Conservation (phyloP, 2,113 vertebrate species). For the Lophius piscatorius region DNA sequence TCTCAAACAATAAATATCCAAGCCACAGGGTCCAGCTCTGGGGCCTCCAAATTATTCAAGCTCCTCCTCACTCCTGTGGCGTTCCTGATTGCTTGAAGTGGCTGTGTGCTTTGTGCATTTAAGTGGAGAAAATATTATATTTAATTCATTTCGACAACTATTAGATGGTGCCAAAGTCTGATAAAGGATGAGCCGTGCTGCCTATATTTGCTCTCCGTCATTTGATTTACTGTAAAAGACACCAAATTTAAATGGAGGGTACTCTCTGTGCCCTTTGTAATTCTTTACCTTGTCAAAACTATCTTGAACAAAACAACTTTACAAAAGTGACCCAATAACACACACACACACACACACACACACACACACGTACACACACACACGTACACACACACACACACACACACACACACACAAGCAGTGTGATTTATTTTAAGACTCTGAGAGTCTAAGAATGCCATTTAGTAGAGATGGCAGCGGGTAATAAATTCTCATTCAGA, state of each 20-base stretch:
- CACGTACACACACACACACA: slow-evolving; percentile 5
- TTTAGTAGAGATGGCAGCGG: slow-evolving; percentile 80
- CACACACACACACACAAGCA: slow-evolving; percentile 9
- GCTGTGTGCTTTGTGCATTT: not conserved
- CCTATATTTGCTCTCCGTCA: slow-evolving; percentile 12
- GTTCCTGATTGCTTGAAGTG: slow-evolving; percentile 12
- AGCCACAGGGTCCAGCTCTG: slow-evolving; percentile 19
- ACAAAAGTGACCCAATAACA: slow-evolving; percentile 56
- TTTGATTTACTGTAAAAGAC: slow-evolving; percentile 34
- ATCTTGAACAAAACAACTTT: slow-evolving; percentile 45
- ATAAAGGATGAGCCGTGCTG: not conserved
- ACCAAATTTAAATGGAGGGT: not conserved
- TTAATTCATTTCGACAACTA: slow-evolving; percentile 12
- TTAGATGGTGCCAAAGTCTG: slow-evolving; percentile 12
- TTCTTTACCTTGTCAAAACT: slow-evolving; percentile 40
- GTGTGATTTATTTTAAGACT: slow-evolving; percentile 78
- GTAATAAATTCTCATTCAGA: slow-evolving; percentile 84
- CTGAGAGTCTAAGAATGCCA: slow-evolving; percentile 74
- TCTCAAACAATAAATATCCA: slow-evolving; percentile 31
- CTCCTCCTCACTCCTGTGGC: not conserved
- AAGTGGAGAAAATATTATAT: slow-evolving; percentile 2
- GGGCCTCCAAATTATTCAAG: slow-evolving; percentile 21
- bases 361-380: slow-evolving; percentile 8
- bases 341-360: slow-evolving; percentile 28
- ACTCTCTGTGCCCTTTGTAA: slow-evolving; percentile 34